phyloP scores from a whole-genome alignment of 2,113 vertebrate species.

The Leiothrix lutea region DNA sequence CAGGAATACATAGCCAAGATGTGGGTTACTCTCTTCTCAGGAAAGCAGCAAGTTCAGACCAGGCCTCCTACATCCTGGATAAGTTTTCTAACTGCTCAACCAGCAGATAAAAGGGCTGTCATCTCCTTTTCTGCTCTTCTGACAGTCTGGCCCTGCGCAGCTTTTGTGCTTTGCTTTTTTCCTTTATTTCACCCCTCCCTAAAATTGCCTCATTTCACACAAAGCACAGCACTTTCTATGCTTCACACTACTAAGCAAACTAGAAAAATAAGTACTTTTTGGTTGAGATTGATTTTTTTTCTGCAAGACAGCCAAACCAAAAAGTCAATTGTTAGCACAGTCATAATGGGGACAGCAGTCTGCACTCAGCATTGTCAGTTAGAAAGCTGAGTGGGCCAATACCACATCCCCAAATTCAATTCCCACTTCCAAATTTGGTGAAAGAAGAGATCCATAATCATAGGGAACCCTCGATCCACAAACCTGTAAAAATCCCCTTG shows the following conservation, averaged over 20 bases:
- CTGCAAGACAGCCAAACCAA: constrained; percentile 43
- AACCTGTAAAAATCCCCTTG: not conserved
- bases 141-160: not conserved
- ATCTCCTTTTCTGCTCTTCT: constrained; percentile 49
- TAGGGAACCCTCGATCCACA: not conserved
- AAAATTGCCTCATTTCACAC: not conserved
- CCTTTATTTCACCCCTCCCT: not conserved
- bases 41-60: not conserved
- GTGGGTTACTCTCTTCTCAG: not conserved
- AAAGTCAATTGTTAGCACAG: constrained; percentile 62
- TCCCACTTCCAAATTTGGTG: constrained; percentile 20
- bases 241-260: not conserved
- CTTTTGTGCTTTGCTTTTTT: not conserved
- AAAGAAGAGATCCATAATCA: not conserved
- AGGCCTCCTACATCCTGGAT: not conserved
- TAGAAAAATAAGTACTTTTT: not conserved
- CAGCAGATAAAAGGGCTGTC: constrained; percentile 37
- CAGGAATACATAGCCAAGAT: not conserved
- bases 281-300: not conserved
- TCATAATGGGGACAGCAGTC: constrained; percentile 25
- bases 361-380: constrained; percentile 18
- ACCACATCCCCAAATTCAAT: constrained; percentile 29
- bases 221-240: not conserved
- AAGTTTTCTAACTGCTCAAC: constrained; percentile 3
- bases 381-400: constrained; percentile 6